These are phyloP conservation scores for Drosophila recens DNA, from an alignment of 2,888 invertebrate genomes.

Conservation along the genomic window DNA sequence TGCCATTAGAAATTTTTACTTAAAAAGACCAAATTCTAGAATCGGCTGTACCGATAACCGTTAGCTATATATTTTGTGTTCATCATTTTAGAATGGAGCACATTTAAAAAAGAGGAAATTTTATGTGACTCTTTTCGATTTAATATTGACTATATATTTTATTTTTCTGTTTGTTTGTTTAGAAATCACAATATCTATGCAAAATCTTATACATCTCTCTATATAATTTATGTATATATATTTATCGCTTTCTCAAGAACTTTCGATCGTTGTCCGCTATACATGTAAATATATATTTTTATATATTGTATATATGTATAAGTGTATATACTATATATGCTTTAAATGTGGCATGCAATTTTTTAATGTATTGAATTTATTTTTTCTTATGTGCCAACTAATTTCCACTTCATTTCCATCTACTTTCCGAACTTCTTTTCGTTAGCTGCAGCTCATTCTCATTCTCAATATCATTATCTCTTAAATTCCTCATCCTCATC, in stretches of 20 bases:
- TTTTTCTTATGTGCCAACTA: conserved; percentile 36
- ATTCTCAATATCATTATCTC: conserved; percentile 11
- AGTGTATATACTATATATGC: conserved; percentile 26
- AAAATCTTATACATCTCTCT: conserved; percentile 60
- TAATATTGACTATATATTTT: conserved; percentile 34
- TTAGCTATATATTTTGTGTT: conserved; percentile 38
- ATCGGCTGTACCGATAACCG: conserved; percentile 32
- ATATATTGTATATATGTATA: conserved; percentile 24
- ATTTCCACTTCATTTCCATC: not conserved
- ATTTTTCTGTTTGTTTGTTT: conserved; percentile 46
- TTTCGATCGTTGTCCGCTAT: conserved; percentile 65
- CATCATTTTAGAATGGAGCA: conserved; percentile 26
- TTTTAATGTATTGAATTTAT: conserved; percentile 35
- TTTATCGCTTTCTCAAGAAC: conserved; percentile 51
- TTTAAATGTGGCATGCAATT: conserved; percentile 39
- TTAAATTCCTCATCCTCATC: not conserved
- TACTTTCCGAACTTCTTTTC: not conserved
- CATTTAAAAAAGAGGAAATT: conserved; percentile 25
- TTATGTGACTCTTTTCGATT: conserved; percentile 28
- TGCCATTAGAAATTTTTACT: not conserved
- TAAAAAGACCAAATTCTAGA: conserved; percentile 1
- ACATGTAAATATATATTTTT: conserved; percentile 62
- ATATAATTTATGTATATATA: conserved; percentile 32
- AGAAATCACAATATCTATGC: conserved; percentile 73
- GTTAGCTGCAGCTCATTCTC: not conserved